Percentiles rank a stretch among this genome's conserved stretches.
These are phyloP conservation scores for Pelecanus crispus DNA, from an alignment of 2,113 vertebrate genomes.

Conservation along the genomic window DNA sequence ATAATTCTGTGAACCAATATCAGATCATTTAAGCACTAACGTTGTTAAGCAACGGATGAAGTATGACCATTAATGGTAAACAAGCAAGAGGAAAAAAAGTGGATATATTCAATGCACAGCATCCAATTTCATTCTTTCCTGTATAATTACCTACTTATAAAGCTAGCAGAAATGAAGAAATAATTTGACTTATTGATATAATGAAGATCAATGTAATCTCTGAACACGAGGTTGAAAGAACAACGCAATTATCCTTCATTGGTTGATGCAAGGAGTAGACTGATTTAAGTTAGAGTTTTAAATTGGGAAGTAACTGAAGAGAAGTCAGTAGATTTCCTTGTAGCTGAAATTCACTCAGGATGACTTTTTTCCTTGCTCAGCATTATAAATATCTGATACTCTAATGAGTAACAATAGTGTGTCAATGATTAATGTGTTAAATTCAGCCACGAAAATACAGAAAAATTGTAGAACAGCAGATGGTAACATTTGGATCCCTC, in stretches of 20 bases:
- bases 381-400: not conserved
- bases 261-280: not conserved
- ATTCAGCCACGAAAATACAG: not conserved
- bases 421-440: not conserved
- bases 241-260: not conserved
- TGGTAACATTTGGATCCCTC: not conserved
- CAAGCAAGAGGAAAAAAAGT: not conserved
- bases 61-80: not conserved
- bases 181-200: not conserved
- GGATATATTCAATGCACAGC: not conserved
- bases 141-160: not conserved
- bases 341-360: not conserved
- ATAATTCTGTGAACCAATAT: not conserved
- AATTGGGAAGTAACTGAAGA: not conserved
- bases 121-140: not conserved
- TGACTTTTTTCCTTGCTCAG: not conserved
- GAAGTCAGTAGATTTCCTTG: not conserved
- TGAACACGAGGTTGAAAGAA: not conserved
- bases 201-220: constrained; percentile 17
- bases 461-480: not conserved
- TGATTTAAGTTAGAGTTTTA: not conserved
- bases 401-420: not conserved
- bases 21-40: not conserved
- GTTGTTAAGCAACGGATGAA: not conserved
- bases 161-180: not conserved